These are phyloP conservation scores for Ormyrus pomaceus DNA, from an alignment of 2,888 invertebrate genomes.

Conservation along the genomic window DNA sequence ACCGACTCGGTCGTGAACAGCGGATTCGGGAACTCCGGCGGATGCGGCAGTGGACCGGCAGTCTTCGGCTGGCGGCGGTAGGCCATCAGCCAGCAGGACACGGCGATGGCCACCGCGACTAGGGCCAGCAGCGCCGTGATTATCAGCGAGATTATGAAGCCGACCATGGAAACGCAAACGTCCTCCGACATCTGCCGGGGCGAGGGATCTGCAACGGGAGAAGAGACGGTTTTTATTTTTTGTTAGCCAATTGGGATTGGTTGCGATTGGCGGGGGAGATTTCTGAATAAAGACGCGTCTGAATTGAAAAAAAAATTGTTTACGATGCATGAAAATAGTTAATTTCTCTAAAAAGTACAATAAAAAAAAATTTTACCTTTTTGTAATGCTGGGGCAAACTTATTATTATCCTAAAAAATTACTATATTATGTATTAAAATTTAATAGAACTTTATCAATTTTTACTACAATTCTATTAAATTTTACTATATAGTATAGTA, in stretches of 20 bases:
- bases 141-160: constrained; percentile 93
- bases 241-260: neutral
- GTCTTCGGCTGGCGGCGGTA: constrained; percentile 91
- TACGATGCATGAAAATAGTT: too few species aligned
- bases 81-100: constrained; percentile 97
- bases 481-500: too few species aligned
- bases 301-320: too few species aligned
- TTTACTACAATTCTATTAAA: too few species aligned
- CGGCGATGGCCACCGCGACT: constrained; percentile 95
- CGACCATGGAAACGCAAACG: constrained; percentile 95
- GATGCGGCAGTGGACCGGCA: constrained; percentile 94
- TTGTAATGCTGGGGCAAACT: too few species aligned
- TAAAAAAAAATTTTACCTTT: too few species aligned
- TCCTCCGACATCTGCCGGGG: constrained; percentile 82
- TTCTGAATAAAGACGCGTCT: neutral
- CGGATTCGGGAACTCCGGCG: constrained; percentile 96
- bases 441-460: too few species aligned
- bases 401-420: too few species aligned
- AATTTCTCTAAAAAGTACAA: too few species aligned
- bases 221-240: neutral
- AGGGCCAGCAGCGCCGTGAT: constrained; percentile 93
- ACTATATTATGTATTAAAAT: too few species aligned
- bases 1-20: constrained; percentile 90
- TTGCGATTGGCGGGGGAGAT: neutral
- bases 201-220: constrained; percentile 76